Evolutionary conservation across 2,113 vertebrate genomes (phyloP).

Genomic region (Microtus montanus): DNA sequence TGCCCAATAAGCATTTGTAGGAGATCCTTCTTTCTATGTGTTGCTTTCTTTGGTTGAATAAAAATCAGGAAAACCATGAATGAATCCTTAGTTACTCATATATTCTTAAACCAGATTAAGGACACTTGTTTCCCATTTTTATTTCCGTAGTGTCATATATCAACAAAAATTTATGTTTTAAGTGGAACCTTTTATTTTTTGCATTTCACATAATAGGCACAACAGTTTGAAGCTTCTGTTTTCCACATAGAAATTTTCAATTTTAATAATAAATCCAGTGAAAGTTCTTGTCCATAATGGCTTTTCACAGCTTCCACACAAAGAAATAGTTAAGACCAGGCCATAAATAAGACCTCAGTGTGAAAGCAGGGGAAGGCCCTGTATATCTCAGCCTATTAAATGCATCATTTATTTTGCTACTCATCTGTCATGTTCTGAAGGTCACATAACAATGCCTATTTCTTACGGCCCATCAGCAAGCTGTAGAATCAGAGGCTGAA

Average conservation of each 20-base stretch:
- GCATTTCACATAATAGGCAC: background rate
- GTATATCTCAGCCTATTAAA: conserved; percentile 78
- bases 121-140: conserved; percentile 40
- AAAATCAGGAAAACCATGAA: background rate
- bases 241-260: conserved; percentile 67
- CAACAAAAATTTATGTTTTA: conserved; percentile 37
- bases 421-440: conserved; percentile 78
- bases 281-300: conserved; percentile 73
- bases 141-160: conserved; percentile 35
- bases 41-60: too few species aligned
- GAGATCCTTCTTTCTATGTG: too few species aligned
- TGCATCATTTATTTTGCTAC: conserved; percentile 80
- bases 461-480: conserved; percentile 50
- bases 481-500: conserved; percentile 65
- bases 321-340: conserved; percentile 74
- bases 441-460: conserved; percentile 78
- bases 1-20: background rate
- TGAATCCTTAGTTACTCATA: background rate
- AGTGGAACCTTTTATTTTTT: background rate
- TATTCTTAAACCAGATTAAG: conserved; percentile 23
- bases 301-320: conserved; percentile 71
- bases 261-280: conserved; percentile 76
- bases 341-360: conserved; percentile 78
- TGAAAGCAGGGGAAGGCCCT: conserved; percentile 56
- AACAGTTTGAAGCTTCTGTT: conserved; percentile 67